Conservation (phyloP, 2,797 vertebrate species). For the Pampus argenteus region DNA sequence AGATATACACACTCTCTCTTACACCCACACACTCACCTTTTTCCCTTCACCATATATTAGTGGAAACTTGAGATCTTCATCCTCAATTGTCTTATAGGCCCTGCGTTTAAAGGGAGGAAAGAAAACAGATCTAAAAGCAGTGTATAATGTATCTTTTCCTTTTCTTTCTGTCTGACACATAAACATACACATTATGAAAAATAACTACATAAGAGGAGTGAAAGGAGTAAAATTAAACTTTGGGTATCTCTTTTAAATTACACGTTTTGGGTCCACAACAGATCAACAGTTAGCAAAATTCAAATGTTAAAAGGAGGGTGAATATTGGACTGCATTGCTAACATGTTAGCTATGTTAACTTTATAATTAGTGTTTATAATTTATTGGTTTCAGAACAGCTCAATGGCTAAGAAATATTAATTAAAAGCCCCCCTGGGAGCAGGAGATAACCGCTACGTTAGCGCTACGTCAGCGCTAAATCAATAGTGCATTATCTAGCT, state of each 20-base stretch:
- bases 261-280: too few relatives aligned
- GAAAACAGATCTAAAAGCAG: slow-evolving; percentile 2
- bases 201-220: neutral
- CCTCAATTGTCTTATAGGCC: slow-evolving; percentile 98
- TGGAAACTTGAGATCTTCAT: slow-evolving; percentile 98
- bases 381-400: too few relatives aligned
- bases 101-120: slow-evolving; percentile 76
- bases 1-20: slow-evolving; percentile 3
- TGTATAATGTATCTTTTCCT: slow-evolving; percentile 12
- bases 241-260: neutral
- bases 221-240: neutral
- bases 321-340: too few relatives aligned
- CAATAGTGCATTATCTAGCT: too few relatives aligned
- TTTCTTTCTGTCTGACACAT: slow-evolving; percentile 1
- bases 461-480: too few relatives aligned
- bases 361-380: too few relatives aligned
- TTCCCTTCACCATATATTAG: slow-evolving; percentile 99
- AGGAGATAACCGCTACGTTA: too few relatives aligned
- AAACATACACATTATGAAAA: neutral
- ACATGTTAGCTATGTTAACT: too few relatives aligned
- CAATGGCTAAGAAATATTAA: too few relatives aligned
- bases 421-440: too few relatives aligned
- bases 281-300: too few relatives aligned
- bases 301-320: too few relatives aligned
- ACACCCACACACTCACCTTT: slow-evolving; percentile 85